A percentile compares a stretch with the other conserved stretches of the same genome.
Evolutionary conservation across 2,888 invertebrate species (phyloP).

Genomic region (Amorpha juglandis): DNA sequence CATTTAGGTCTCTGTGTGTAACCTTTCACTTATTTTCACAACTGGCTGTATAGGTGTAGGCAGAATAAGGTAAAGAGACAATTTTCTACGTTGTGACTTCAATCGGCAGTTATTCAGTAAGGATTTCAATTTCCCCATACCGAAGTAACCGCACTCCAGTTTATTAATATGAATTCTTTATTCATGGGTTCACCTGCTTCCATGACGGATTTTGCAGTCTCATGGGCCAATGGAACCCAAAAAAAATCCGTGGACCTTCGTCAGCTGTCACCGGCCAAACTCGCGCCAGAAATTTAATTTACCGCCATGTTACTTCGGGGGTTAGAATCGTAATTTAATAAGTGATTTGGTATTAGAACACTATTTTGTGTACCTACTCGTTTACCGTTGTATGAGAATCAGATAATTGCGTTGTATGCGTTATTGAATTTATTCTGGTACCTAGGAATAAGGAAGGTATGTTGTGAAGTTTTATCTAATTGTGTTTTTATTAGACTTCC

Average conservation of each 20-base stretch:
- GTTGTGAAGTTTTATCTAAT: too few relatives aligned
- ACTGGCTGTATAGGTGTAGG: too few relatives aligned
- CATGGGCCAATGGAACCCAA: conserved; percentile 43
- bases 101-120: too few relatives aligned
- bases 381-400: not conserved
- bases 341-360: conserved; percentile 43
- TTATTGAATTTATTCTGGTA: not conserved
- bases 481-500: too few relatives aligned
- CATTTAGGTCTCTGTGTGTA: too few relatives aligned
- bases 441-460: too few relatives aligned
- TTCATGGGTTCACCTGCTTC: conserved; percentile 37
- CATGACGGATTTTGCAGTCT: conserved; percentile 38
- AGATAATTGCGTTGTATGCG: not conserved
- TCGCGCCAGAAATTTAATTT: conserved; percentile 72
- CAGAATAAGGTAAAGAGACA: too few relatives aligned
- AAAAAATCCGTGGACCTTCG: conserved; percentile 60
- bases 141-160: not conserved
- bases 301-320: conserved; percentile 55
- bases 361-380: conserved; percentile 28
- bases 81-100: too few relatives aligned
- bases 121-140: not conserved
- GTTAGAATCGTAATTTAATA: conserved; percentile 51
- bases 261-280: conserved; percentile 68
- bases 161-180: conserved; percentile 28
- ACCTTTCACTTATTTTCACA: too few relatives aligned